A percentile compares a stretch with the other conserved stretches of the same genome.
These are phyloP conservation scores for Peromyscus eremicus DNA, from an alignment of 2,797 vertebrate species.

Conservation along the genomic window DNA sequence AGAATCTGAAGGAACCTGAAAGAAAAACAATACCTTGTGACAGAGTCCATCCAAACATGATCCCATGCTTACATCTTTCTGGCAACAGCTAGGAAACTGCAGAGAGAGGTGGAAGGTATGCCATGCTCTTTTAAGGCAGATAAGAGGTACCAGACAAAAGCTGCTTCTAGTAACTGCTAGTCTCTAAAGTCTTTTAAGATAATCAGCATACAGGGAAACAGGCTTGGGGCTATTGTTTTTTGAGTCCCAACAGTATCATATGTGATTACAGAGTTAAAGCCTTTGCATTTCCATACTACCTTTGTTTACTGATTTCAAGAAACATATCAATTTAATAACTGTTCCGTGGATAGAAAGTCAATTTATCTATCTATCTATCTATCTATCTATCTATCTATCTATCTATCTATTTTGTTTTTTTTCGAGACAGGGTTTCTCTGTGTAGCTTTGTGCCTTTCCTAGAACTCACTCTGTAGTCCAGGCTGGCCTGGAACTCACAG, in stretches of 20 bases:
- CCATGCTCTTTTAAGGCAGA: neutral
- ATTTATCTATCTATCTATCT: neutral
- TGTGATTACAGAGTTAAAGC: neutral
- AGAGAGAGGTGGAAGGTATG: neutral
- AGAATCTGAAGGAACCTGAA: neutral
- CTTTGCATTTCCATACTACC: neutral
- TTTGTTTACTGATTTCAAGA: constrained; percentile 45
- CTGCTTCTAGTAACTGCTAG: neutral
- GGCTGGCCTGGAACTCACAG: too few relatives aligned
- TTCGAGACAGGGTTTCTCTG: too few relatives aligned
- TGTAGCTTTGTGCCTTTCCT: too few relatives aligned
- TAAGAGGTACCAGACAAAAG: neutral
- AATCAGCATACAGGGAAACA: neutral
- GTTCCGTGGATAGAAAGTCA: neutral
- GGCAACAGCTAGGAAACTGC: neutral
- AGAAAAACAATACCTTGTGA: neutral
- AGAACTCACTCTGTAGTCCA: too few relatives aligned
- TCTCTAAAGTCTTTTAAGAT: neutral
- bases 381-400: too few relatives aligned
- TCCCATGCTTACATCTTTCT: neutral
- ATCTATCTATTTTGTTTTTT: too few relatives aligned
- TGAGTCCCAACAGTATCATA: neutral
- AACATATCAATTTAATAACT: neutral
- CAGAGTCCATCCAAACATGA: neutral
- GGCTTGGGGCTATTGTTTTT: neutral